phyloP scores from a whole-genome alignment of 2,888 invertebrate species.

The Lithophane leautieri region DNA sequence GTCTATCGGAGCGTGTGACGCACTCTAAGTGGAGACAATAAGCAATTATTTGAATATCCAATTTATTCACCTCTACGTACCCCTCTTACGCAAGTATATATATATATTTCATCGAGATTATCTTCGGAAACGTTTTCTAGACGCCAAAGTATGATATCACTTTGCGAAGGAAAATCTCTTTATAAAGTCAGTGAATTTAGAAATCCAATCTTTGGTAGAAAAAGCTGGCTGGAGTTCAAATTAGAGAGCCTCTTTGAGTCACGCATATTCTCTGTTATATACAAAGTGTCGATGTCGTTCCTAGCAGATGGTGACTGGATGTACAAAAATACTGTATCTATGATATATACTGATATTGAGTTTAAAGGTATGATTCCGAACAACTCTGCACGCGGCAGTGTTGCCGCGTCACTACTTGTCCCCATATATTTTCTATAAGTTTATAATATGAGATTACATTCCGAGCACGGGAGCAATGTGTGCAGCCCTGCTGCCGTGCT shows the following conservation, averaged over 20 bases:
- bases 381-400: no score
- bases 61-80: constrained; percentile 55
- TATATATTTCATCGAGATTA: constrained; percentile 45
- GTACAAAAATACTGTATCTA: constrained; percentile 50
- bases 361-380: neutral
- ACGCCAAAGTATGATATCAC: constrained; percentile 33
- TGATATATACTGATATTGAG: no score
- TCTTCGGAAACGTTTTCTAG: constrained; percentile 36
- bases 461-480: no score
- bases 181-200: constrained; percentile 51
- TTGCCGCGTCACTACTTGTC: no score
- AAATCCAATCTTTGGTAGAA: constrained; percentile 45
- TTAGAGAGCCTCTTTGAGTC: constrained; percentile 57
- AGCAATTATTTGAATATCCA: constrained; percentile 62
- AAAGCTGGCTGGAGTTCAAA: constrained; percentile 59
- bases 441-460: no score
- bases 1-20: constrained; percentile 63
- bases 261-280: constrained; percentile 57
- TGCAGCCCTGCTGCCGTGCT: no score
- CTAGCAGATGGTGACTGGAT: constrained; percentile 50
- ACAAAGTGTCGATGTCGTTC: constrained; percentile 45
- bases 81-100: constrained; percentile 45
- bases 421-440: no score
- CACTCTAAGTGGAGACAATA: constrained; percentile 63
- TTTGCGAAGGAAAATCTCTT: constrained; percentile 27